phyloP scores from a whole-genome alignment of 1,140 invertebrate species.

The Carcinoscorpius rotundicauda region DNA sequence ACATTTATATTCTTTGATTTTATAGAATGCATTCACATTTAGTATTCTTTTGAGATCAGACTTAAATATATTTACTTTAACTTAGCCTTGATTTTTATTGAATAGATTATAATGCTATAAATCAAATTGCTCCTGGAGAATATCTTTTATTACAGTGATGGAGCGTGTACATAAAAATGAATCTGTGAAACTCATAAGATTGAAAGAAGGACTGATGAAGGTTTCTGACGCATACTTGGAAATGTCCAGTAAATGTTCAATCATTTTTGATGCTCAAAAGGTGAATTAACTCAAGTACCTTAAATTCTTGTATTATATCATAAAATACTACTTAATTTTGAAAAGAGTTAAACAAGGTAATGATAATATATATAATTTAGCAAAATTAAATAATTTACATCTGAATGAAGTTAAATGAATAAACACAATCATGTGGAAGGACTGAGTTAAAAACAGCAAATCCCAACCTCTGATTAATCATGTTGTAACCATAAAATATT shows the following conservation, averaged over 20 bases:
- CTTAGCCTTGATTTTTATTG: not conserved
- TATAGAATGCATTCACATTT: too few relatives aligned
- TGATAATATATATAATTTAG: not conserved
- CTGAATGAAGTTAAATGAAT: not conserved
- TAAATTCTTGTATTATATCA: not conserved
- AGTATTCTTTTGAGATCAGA: too few relatives aligned
- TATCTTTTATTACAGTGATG: conserved; percentile 30
- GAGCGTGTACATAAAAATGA: conserved; percentile 41
- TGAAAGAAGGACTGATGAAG: conserved; percentile 40
- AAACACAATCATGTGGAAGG: not conserved
- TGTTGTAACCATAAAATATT: too few relatives aligned
- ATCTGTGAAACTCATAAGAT: conserved; percentile 40
- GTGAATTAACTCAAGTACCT: conserved; percentile 20
- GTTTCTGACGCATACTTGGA: conserved; percentile 40
- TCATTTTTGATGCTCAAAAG: conserved; percentile 40
- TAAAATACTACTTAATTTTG: not conserved
- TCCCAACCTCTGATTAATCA: not conserved
- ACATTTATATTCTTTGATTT: too few relatives aligned
- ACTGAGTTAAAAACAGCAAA: not conserved
- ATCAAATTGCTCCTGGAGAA: too few relatives aligned
- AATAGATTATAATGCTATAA: too few relatives aligned
- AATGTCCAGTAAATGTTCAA: conserved; percentile 36
- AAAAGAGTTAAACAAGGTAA: not conserved
- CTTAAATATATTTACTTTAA: conserved; percentile 4
- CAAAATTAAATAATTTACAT: not conserved